phyloP scores from a whole-genome alignment of 2,888 invertebrate genomes.

The Syritta pipiens region DNA sequence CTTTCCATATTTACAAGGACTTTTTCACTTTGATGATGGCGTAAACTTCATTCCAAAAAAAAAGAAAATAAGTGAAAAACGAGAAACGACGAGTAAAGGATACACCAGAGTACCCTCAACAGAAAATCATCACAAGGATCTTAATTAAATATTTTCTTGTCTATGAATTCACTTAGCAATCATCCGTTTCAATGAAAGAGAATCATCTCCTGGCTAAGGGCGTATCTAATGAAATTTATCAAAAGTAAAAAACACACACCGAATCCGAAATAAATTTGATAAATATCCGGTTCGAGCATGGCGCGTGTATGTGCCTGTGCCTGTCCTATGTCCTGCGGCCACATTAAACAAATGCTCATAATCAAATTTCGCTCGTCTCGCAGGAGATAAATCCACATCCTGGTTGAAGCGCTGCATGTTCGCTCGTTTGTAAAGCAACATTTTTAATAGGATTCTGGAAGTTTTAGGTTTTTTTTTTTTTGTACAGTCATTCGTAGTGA shows the following conservation, averaged over 20 bases:
- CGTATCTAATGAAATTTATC: neutral
- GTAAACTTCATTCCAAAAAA: slow-evolving; percentile 13
- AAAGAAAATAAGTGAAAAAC: too few species aligned
- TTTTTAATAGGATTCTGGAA: slow-evolving; percentile 61
- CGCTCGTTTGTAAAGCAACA: slow-evolving; percentile 19
- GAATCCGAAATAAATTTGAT: too few species aligned
- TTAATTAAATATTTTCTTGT: slow-evolving; percentile 68
- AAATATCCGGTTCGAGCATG: too few species aligned
- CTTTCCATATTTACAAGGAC: slow-evolving; percentile 55
- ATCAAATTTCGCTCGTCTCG: slow-evolving; percentile 49
- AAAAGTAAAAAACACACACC: neutral
- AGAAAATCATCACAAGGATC: slow-evolving; percentile 55
- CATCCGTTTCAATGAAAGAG: slow-evolving; percentile 40
- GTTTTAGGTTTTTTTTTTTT: slow-evolving; percentile 25
- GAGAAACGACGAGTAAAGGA: too few species aligned
- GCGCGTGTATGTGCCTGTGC: slow-evolving; percentile 25
- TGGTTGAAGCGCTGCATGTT: neutral
- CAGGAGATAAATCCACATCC: slow-evolving; percentile 30
- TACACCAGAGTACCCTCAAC: slow-evolving; percentile 5
- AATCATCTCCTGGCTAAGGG: neutral
- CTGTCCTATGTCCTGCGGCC: slow-evolving; percentile 65
- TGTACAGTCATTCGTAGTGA: slow-evolving; percentile 6
- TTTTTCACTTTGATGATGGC: slow-evolving; percentile 63
- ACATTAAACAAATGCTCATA: slow-evolving; percentile 61
- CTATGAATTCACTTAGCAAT: slow-evolving; percentile 63